Conservation (phyloP, 2,113 vertebrate species). For the Pangasianodon gigas region DNA sequence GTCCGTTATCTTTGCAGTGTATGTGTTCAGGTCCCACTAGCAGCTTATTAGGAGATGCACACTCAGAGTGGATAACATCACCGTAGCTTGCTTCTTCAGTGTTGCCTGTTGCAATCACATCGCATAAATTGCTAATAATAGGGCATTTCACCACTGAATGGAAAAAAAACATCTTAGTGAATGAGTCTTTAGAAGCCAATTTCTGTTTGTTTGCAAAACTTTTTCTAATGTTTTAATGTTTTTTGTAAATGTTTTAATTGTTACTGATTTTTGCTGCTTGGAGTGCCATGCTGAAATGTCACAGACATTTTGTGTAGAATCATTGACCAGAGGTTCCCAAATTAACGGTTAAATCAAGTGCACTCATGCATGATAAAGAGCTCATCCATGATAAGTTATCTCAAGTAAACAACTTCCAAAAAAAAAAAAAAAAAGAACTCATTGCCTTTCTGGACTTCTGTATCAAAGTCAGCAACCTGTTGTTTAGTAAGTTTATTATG, state of each 20-base stretch:
- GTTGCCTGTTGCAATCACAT: constrained; percentile 59
- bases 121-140: not conserved
- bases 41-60: constrained; percentile 29
- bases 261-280: not conserved
- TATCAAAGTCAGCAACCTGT: no score
- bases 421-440: no score
- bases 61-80: constrained; percentile 67
- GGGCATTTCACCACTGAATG: constrained; percentile 63
- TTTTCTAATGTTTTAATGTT: not conserved
- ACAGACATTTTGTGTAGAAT: not conserved
- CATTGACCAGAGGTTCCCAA: no score
- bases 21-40: constrained; percentile 41
- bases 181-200: not conserved
- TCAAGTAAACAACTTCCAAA: no score
- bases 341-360: no score
- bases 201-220: not conserved
- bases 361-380: no score
- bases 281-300: not conserved
- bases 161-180: not conserved
- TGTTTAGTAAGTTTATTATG: no score
- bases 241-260: not conserved
- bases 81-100: constrained; percentile 57
- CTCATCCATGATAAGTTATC: no score
- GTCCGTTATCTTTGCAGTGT: constrained; percentile 59
- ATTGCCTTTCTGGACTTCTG: no score